These are phyloP conservation scores for Laupala kohalensis DNA, from an alignment of 1,140 invertebrate genomes.

Conservation along the genomic window DNA sequence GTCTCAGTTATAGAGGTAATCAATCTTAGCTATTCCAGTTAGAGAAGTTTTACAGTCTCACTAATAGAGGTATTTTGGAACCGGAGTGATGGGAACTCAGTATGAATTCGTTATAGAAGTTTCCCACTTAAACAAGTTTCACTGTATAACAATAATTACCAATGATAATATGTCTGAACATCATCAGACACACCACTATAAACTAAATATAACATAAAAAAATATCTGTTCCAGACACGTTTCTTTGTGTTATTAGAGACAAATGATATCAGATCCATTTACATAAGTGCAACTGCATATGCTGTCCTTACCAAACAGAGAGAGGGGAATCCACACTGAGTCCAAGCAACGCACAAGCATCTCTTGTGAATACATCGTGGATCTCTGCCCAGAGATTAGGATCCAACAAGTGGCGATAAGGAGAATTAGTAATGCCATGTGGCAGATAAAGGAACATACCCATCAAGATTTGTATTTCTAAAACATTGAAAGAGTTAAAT, in stretches of 20 bases:
- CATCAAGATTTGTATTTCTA: slow-evolving; percentile 77
- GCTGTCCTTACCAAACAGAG: slow-evolving; percentile 38
- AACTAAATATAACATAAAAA: too few relatives aligned
- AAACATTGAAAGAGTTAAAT: slow-evolving; percentile 13
- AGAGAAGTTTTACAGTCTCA: too few relatives aligned
- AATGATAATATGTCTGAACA: too few relatives aligned
- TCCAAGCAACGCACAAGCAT: slow-evolving; percentile 82
- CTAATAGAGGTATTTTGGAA: too few relatives aligned
- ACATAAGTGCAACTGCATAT: background rate
- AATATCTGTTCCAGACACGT: too few relatives aligned
- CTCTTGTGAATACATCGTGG: slow-evolving; percentile 81
- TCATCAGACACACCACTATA: too few relatives aligned
- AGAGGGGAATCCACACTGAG: slow-evolving; percentile 76
- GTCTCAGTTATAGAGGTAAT: too few relatives aligned
- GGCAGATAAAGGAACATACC: slow-evolving; percentile 71
- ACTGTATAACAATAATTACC: too few relatives aligned
- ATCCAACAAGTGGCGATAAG: slow-evolving; percentile 66
- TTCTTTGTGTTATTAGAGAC: background rate
- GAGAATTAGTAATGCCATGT: slow-evolving; percentile 64
- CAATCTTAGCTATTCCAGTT: too few relatives aligned
- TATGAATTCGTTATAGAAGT: too few relatives aligned
- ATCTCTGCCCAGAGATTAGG: slow-evolving; percentile 70
- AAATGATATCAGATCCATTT: background rate
- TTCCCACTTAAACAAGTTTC: too few relatives aligned
- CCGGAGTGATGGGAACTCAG: too few relatives aligned